These are phyloP conservation scores for Diacarnus erythraeanus DNA, from an alignment of 37 sponge, comb jelly and placozoan species.

Conservation along the genomic window DNA sequence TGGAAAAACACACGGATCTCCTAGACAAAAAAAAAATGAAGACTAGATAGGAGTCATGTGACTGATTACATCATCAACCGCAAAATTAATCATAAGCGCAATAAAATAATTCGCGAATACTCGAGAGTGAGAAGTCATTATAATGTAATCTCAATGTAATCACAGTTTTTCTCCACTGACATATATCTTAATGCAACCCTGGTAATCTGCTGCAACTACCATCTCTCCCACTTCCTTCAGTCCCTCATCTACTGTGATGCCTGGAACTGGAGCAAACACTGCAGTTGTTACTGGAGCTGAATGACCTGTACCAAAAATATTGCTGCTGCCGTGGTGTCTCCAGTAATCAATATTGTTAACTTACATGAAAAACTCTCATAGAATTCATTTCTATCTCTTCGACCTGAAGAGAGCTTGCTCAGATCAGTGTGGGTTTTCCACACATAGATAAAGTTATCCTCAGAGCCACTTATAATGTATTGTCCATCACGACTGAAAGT, in stretches of 20 bases:
- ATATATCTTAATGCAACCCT: slow-evolving; percentile 87
- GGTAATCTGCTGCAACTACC: slow-evolving; percentile 89
- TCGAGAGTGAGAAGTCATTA: not conserved
- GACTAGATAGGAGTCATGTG: no score
- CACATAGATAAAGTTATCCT: slow-evolving; percentile 83
- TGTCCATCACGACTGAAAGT: slow-evolving; percentile 82
- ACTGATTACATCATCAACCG: no score
- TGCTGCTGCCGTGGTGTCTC: not conserved
- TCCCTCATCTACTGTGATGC: slow-evolving; percentile 80
- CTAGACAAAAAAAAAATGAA: no score
- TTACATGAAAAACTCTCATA: slow-evolving; percentile 87
- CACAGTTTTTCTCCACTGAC: slow-evolving; percentile 53
- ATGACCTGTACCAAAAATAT: slow-evolving; percentile 56
- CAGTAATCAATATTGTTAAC: no score
- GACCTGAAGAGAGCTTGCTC: slow-evolving; percentile 61
- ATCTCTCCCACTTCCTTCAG: slow-evolving; percentile 83
- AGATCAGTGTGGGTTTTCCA: slow-evolving; percentile 90
- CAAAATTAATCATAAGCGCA: no score
- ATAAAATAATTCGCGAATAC: not conserved
- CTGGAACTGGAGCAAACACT: slow-evolving; percentile 92
- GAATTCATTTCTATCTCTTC: slow-evolving; percentile 88
- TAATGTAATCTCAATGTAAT: no score
- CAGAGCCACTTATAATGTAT: slow-evolving; percentile 91
- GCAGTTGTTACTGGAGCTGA: slow-evolving; percentile 84
- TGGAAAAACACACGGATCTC: no score